Evolutionary conservation across 2,113 vertebrate genomes (phyloP).

Genomic region (Hoplias malabaricus): DNA sequence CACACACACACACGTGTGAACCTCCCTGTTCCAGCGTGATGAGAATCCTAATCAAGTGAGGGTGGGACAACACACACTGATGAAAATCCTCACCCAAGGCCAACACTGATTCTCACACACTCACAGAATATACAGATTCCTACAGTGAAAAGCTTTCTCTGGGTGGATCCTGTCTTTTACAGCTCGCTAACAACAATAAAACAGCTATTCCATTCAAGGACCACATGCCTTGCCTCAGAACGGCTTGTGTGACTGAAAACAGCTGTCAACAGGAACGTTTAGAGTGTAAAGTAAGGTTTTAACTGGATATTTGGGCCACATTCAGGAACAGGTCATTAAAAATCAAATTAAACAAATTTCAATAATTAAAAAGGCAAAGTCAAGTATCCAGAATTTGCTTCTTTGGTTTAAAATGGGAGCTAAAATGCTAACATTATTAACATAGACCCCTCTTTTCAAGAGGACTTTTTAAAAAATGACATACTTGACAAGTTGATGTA

Average conservation of each 20-base stretch:
- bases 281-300: neutral
- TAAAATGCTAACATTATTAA: too few relatives aligned
- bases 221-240: slow-evolving; percentile 40
- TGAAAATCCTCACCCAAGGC: slow-evolving; percentile 18
- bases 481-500: too few relatives aligned
- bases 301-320: neutral
- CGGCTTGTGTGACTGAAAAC: neutral
- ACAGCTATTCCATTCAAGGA: slow-evolving; percentile 46
- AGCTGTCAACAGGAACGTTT: neutral
- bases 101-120: slow-evolving; percentile 29
- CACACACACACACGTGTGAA: neutral
- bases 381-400: too few relatives aligned
- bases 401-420: too few relatives aligned
- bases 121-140: slow-evolving; percentile 12
- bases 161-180: neutral
- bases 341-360: too few relatives aligned
- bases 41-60: neutral
- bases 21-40: slow-evolving; percentile 8
- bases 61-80: neutral
- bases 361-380: too few relatives aligned
- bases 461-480: too few relatives aligned
- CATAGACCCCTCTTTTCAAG: too few relatives aligned
- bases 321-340: too few relatives aligned
- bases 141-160: slow-evolving; percentile 14
- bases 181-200: neutral